Evolutionary conservation across 2,888 invertebrate species (phyloP).

Genomic region (Cordylochernes scorpioides): DNA sequence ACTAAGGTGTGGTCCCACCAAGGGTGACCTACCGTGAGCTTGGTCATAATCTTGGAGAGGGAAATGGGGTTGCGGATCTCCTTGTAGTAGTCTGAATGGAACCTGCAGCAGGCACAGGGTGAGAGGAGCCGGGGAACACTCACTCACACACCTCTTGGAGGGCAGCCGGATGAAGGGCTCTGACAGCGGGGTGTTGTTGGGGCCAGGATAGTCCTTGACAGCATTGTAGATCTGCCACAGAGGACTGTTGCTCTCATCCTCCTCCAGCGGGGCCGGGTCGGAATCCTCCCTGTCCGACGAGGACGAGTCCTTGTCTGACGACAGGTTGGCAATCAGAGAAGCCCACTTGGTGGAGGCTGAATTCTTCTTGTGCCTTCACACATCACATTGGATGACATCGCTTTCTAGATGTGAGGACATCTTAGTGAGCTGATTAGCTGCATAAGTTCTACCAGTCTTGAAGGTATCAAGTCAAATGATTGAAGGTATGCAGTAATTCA

Average conservation of each 20-base stretch:
- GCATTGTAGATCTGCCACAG: constrained; percentile 72
- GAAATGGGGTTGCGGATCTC: constrained; percentile 89
- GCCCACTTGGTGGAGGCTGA: too few species aligned
- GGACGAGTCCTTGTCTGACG: constrained; percentile 21
- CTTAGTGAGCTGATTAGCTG: too few species aligned
- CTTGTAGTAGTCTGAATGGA: constrained; percentile 89
- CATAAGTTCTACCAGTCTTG: too few species aligned
- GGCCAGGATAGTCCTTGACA: constrained; percentile 24
- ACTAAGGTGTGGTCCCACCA: too few species aligned
- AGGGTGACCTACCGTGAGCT: constrained; percentile 25
- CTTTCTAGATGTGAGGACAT: not conserved
- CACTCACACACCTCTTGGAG: constrained; percentile 26
- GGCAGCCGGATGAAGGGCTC: constrained; percentile 84
- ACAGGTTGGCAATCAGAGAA: constrained; percentile 32
- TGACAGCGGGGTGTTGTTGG: constrained; percentile 44
- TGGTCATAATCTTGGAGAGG: constrained; percentile 47
- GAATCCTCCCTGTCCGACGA: constrained; percentile 5
- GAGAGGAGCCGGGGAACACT: not conserved
- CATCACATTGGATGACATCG: not conserved
- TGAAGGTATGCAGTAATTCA: too few species aligned
- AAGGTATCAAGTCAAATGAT: too few species aligned
- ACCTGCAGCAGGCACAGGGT: constrained; percentile 27
- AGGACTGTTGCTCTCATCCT: constrained; percentile 34
- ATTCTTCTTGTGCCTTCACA: too few species aligned
- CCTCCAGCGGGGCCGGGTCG: too few species aligned